Evolutionary conservation across 1,140 invertebrate species (phyloP).

Genomic region (Drosophila burlai): DNA sequence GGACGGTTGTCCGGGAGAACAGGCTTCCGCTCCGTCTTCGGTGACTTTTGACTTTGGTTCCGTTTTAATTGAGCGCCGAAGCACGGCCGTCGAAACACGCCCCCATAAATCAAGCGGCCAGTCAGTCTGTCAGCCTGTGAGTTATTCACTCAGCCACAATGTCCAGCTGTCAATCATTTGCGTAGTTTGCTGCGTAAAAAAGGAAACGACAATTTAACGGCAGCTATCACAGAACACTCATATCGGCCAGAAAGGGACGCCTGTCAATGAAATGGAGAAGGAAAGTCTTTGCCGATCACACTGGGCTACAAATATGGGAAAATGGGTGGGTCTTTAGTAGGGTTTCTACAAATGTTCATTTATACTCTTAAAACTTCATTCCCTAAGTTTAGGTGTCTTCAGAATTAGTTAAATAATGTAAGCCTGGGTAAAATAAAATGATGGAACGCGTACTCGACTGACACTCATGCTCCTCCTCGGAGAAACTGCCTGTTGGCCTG

Average conservation of each 20-base stretch:
- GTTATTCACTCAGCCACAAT: slow-evolving; percentile 50
- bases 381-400: not conserved
- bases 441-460: not conserved
- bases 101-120: slow-evolving; percentile 62
- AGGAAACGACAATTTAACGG: slow-evolving; percentile 74
- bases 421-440: not conserved
- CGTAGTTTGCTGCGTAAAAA: slow-evolving; percentile 61
- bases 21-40: slow-evolving; percentile 44
- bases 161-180: slow-evolving; percentile 79
- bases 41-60: slow-evolving; percentile 50
- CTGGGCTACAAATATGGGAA: not conserved
- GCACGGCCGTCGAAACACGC: slow-evolving; percentile 57
- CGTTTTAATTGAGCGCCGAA: slow-evolving; percentile 67
- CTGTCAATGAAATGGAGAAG: not conserved
- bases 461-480: not conserved
- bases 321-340: not conserved
- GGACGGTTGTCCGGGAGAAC: not conserved
- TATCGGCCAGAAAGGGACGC: not conserved
- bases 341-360: not conserved
- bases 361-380: not conserved
- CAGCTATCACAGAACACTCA: slow-evolving; percentile 46
- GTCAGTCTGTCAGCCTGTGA: slow-evolving; percentile 37
- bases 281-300: not conserved
- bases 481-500: not conserved
- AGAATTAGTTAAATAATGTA: not conserved